A percentile compares a stretch with the other conserved stretches of the same genome.
Evolutionary conservation across 2,888 invertebrate species (phyloP).

Genomic region (Amblyjoppa proteus): DNA sequence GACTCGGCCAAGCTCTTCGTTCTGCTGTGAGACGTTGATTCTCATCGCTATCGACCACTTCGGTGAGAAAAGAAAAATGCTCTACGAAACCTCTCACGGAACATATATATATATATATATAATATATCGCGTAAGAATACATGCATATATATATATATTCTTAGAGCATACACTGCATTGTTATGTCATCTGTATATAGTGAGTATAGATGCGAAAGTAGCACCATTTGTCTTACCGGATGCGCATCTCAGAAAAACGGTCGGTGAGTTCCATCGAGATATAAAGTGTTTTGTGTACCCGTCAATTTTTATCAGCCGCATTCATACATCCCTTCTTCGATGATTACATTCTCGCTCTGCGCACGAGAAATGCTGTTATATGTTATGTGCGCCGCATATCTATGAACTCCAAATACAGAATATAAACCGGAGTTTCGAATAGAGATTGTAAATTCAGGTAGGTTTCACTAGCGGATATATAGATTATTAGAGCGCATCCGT

Average conservation of each 20-base stretch:
- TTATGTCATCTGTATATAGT: slow-evolving; percentile 2
- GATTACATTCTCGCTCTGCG: slow-evolving; percentile 24
- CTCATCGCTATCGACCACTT: slow-evolving; percentile 58
- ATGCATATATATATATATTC: slow-evolving; percentile 2
- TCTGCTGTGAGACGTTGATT: slow-evolving; percentile 47
- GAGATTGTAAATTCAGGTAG: slow-evolving; percentile 21
- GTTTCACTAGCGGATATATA: slow-evolving; percentile 50
- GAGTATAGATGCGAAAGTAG: slow-evolving; percentile 20
- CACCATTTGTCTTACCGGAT: slow-evolving; percentile 48
- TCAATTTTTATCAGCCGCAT: slow-evolving; percentile 19
- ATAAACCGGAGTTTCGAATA: background rate
- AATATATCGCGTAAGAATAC: background rate
- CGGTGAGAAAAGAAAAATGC: slow-evolving; percentile 44
- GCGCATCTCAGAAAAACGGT: slow-evolving; percentile 36
- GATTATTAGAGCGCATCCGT: slow-evolving; percentile 65
- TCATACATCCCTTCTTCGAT: background rate
- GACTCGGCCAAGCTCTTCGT: slow-evolving; percentile 6
- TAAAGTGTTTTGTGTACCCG: slow-evolving; percentile 34
- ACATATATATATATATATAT: slow-evolving; percentile 4
- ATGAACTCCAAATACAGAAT: background rate
- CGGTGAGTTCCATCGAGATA: slow-evolving; percentile 28
- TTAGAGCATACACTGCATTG: background rate
- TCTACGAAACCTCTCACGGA: slow-evolving; percentile 8
- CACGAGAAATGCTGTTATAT: background rate
- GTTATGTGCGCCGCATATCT: too few relatives aligned